Conservation (phyloP, 2,888 invertebrate species). For the Cephonodes hylas region DNA sequence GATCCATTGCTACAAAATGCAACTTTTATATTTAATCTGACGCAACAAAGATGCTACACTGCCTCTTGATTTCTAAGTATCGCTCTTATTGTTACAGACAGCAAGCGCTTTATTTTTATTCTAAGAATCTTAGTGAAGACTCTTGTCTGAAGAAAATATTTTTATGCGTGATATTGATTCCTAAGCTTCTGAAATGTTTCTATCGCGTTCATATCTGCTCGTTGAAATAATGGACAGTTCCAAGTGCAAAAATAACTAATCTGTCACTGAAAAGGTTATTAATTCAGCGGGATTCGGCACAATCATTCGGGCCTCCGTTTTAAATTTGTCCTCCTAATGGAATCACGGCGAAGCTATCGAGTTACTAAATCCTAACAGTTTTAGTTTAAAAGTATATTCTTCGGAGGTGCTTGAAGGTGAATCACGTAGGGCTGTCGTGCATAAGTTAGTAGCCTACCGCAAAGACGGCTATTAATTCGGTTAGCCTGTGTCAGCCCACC, state of each 20-base stretch:
- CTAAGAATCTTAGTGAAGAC: too few relatives aligned
- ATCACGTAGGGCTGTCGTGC: neutral
- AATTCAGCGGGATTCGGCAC: neutral
- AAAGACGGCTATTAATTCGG: neutral
- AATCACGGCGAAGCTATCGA: neutral
- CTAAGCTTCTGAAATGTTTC: neutral
- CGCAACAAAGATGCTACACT: too few relatives aligned
- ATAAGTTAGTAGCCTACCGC: neutral
- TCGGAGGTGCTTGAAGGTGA: neutral
- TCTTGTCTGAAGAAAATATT: too few relatives aligned
- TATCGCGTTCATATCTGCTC: too few relatives aligned
- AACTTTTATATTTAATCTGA: too few relatives aligned
- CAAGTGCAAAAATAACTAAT: neutral
- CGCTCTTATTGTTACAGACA: too few relatives aligned
- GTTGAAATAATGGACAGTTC: neutral
- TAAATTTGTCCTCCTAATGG: neutral
- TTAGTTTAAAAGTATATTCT: neutral
- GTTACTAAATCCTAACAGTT: neutral
- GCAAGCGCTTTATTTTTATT: too few relatives aligned
- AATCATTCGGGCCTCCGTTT: neutral
- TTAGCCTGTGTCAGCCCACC: neutral
- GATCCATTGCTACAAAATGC: too few relatives aligned
- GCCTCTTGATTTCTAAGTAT: too few relatives aligned
- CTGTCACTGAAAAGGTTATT: neutral
- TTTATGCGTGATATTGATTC: too few relatives aligned